Evolutionary conservation across 53 echinoderm and acorn worm genomes (phyloP).

Genomic region (Arbacia lixula): DNA sequence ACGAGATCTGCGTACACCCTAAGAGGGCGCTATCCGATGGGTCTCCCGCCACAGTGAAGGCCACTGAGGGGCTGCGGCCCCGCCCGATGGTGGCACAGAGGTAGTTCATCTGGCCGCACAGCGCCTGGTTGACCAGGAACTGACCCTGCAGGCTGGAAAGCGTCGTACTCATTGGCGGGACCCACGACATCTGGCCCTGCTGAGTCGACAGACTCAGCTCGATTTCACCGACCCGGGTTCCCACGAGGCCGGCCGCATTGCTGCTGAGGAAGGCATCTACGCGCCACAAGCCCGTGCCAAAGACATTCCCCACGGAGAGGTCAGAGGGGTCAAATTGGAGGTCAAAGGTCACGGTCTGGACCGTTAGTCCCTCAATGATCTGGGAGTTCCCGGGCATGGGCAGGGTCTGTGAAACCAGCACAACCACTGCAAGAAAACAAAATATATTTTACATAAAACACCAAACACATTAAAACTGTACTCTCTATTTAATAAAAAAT

Average conservation of each 20-base stretch:
- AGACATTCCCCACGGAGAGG: constrained; percentile 42
- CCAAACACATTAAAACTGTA: too few relatives aligned
- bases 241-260: constrained; percentile 48
- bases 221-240: constrained; percentile 31
- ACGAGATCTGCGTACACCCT: constrained; percentile 73
- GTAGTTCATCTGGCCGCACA: constrained; percentile 68
- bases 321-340: constrained; percentile 70
- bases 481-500: too few relatives aligned
- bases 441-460: too few relatives aligned
- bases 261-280: constrained; percentile 67
- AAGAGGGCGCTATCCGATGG: constrained; percentile 64
- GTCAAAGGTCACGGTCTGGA: constrained; percentile 65
- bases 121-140: constrained; percentile 34
- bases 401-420: constrained; percentile 45
- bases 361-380: constrained; percentile 29
- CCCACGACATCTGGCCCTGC: constrained; percentile 71
- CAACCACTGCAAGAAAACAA: constrained; percentile 34
- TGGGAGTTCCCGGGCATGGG: constrained; percentile 5
- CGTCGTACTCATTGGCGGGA: constrained; percentile 55
- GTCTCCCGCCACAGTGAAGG: constrained; percentile 66
- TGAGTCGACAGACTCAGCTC: constrained; percentile 38
- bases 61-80: constrained; percentile 51
- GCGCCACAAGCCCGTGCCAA: constrained; percentile 78
- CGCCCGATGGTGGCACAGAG: constrained; percentile 80
- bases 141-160: constrained; percentile 49